A percentile compares a stretch with the other conserved stretches of the same genome.
Evolutionary conservation across 2,797 vertebrate species (phyloP).

Genomic region (Urosaurus nigricauda): DNA sequence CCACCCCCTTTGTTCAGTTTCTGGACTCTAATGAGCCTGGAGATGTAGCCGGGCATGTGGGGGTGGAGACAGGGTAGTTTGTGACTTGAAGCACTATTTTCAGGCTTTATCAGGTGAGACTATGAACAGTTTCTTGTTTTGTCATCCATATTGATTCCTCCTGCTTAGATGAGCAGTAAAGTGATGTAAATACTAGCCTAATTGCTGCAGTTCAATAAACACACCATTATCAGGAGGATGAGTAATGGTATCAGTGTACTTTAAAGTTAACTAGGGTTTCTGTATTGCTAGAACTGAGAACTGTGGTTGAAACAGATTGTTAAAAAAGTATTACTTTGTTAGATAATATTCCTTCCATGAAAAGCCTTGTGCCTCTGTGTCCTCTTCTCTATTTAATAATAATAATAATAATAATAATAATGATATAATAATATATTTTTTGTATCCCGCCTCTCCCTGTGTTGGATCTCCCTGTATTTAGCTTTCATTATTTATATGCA

Average conservation of each 20-base stretch:
- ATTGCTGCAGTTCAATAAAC: neutral
- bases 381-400: neutral
- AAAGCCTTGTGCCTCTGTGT: neutral
- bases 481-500: neutral
- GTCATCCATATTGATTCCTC: neutral
- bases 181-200: neutral
- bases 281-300: neutral
- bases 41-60: too few species aligned
- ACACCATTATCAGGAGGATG: neutral
- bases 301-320: neutral
- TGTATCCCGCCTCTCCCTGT: too few species aligned
- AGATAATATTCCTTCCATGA: neutral
- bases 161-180: too few species aligned
- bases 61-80: neutral
- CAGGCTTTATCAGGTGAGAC: neutral
- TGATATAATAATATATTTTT: too few species aligned
- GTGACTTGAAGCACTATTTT: neutral
- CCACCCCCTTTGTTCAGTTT: neutral
- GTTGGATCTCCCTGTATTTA: too few species aligned
- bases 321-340: neutral
- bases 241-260: neutral
- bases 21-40: neutral
- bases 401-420: too few species aligned
- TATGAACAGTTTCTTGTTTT: neutral
- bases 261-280: neutral